phyloP scores from a whole-genome alignment of 2,113 vertebrate genomes.

The Petaurus breviceps region DNA sequence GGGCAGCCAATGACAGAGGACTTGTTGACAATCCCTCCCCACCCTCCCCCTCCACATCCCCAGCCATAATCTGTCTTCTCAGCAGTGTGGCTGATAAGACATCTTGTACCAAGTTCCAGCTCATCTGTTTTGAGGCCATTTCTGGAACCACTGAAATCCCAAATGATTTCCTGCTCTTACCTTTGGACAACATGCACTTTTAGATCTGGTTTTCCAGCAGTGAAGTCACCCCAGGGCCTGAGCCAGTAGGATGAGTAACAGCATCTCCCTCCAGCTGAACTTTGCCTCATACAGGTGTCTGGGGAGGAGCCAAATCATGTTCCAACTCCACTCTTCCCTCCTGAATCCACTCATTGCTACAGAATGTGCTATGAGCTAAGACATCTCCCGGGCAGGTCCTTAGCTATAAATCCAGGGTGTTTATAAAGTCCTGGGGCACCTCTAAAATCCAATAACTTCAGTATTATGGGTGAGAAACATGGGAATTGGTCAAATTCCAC shows the following conservation, averaged over 20 bases:
- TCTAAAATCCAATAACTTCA: neutral
- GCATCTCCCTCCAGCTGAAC: constrained; percentile 64
- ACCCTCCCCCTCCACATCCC: neutral
- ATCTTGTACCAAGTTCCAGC: neutral
- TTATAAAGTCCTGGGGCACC: constrained; percentile 61
- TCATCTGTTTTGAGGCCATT: neutral
- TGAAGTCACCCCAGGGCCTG: constrained; percentile 69
- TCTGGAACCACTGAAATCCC: neutral
- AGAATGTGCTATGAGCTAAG: constrained; percentile 70
- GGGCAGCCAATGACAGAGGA: neutral
- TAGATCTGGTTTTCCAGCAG: constrained; percentile 48
- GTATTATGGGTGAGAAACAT: neutral
- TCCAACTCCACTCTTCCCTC: constrained; percentile 62
- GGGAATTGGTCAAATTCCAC: neutral
- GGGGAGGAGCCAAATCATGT: constrained; percentile 16
- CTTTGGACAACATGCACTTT: constrained; percentile 50
- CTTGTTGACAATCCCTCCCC: neutral
- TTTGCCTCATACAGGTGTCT: constrained; percentile 66
- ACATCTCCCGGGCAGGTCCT: constrained; percentile 75
- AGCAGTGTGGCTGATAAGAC: neutral
- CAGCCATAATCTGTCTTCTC: neutral
- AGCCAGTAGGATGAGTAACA: constrained; percentile 72
- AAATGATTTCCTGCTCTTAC: neutral
- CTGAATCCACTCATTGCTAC: constrained; percentile 67
- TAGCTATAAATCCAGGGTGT: constrained; percentile 76